Conservation (phyloP, 2,888 invertebrate species). For the Erebia ligea region DNA sequence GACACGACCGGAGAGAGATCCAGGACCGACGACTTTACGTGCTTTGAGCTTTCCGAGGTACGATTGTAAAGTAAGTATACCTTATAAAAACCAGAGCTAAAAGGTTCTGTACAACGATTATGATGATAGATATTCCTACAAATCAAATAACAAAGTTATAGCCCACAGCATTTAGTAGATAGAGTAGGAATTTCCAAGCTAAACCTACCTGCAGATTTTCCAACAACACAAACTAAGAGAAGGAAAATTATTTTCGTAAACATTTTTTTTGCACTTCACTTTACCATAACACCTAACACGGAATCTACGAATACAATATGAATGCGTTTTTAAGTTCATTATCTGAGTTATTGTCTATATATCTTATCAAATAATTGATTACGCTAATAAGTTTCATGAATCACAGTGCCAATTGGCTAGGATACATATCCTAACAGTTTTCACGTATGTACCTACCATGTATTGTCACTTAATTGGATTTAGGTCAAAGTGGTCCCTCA, state of each 20-base stretch:
- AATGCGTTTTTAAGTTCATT: slow-evolving; percentile 20
- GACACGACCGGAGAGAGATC: too few relatives aligned
- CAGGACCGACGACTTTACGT: too few relatives aligned
- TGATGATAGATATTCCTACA: too few relatives aligned
- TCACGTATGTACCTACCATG: too few relatives aligned
- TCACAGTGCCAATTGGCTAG: slow-evolving; percentile 6
- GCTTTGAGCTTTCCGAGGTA: too few relatives aligned
- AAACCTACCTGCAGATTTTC: slow-evolving; percentile 58
- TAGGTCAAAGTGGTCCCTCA: too few relatives aligned
- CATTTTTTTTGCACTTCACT: slow-evolving; percentile 47
- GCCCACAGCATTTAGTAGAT: background rate
- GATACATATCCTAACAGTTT: too few relatives aligned
- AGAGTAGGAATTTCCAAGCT: background rate
- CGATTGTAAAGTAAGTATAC: too few relatives aligned
- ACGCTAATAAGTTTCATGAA: slow-evolving; percentile 17
- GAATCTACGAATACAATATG: slow-evolving; percentile 3
- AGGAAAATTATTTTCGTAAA: slow-evolving; percentile 54
- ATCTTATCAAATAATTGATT: slow-evolving; percentile 39
- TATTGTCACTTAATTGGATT: too few relatives aligned
- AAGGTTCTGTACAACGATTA: too few relatives aligned
- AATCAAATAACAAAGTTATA: background rate
- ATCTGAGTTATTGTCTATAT: slow-evolving; percentile 17
- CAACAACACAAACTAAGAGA: slow-evolving; percentile 52
- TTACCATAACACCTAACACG: background rate
- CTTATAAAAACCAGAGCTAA: too few relatives aligned